Evolutionary conservation across 1,140 invertebrate genomes (phyloP), one percentile per base, ranked within the genome.

Genomic region (Cyclina sinensis): DNA sequence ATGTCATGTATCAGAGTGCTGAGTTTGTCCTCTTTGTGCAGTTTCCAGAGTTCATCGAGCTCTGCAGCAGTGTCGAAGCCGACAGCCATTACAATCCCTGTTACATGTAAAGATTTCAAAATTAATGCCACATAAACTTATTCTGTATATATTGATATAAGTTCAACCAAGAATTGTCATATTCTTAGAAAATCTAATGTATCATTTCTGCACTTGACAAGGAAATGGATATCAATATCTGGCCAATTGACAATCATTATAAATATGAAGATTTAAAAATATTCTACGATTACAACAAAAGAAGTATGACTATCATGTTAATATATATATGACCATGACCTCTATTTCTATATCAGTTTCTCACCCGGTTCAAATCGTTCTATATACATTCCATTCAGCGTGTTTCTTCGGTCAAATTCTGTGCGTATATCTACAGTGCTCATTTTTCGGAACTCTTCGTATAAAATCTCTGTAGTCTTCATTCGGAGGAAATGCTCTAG

Each of bases 401-500:
- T 18, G 16, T 83, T 80, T 48, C 73, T 78, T 9, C 57, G 59
- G 9, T 91, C 91, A 35, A 92, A 80, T 14, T 51, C 70, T 4
- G 88, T 90, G 54, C 91, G 90, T 32, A 91, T 79, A 43, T 87
- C 74, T 43, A 91, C 88, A 27, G 89, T 57, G 70, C 90, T 86
- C 32, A 80, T 54, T 27, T 79, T 62, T 3, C 27, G 30, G 1
- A 92, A 85, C 16, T 91, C 73, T 7, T 91, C 89, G 12, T 59
- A 76, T 18, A 92, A 70, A 27, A 81, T 81, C 5, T 92, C 92
- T 73, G 82, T 91, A 30, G 91, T 70, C 27, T 86, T 54, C 85
- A 92, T 88, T 4, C 89, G 57, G 74, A 90, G 89, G 82, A 90
- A 90, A 46, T 92, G 92, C 2, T 91, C 89, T 4, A 89, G 88